Percentiles rank a stretch among this genome's conserved stretches.
phyloP scores from a whole-genome alignment of 2,888 invertebrate genomes.

The Coenonympha arcania region DNA sequence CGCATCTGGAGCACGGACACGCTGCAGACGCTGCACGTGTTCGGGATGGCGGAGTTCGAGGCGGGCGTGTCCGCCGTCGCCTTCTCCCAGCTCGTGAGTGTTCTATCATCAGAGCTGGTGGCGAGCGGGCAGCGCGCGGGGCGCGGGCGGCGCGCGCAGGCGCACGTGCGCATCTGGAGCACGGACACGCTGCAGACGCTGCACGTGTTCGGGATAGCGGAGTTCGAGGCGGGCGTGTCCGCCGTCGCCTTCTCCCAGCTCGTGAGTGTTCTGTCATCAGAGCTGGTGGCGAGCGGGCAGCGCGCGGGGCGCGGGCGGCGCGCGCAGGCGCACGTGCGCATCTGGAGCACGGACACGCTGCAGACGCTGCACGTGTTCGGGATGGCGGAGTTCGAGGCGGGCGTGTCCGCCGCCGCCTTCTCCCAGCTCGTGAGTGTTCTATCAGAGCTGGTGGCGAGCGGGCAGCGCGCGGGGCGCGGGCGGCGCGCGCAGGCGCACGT shows the following conservation, averaged over 20 bases:
- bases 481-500: conserved; percentile 91
- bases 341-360: conserved; percentile 93
- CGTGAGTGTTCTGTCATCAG: conserved; percentile 69
- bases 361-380: conserved; percentile 93
- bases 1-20: conserved; percentile 94
- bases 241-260: conserved; percentile 92
- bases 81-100: conserved; percentile 86
- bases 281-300: conserved; percentile 92
- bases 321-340: conserved; percentile 90
- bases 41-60: conserved; percentile 93
- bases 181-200: conserved; percentile 90
- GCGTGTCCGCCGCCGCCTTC: conserved; percentile 90
- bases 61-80: conserved; percentile 90
- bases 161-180: conserved; percentile 94
- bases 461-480: conserved; percentile 88
- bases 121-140: conserved; percentile 92
- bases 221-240: conserved; percentile 88
- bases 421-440: conserved; percentile 81
- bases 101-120: conserved; percentile 76
- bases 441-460: conserved; percentile 87
- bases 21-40: conserved; percentile 88
- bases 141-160: conserved; percentile 86
- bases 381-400: conserved; percentile 90
- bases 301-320: conserved; percentile 86
- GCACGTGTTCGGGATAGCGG: conserved; percentile 93